A percentile compares a stretch with the other conserved stretches of the same genome.
Evolutionary conservation across 1,140 invertebrate species (phyloP).

Genomic region (Panulirus ornatus): DNA sequence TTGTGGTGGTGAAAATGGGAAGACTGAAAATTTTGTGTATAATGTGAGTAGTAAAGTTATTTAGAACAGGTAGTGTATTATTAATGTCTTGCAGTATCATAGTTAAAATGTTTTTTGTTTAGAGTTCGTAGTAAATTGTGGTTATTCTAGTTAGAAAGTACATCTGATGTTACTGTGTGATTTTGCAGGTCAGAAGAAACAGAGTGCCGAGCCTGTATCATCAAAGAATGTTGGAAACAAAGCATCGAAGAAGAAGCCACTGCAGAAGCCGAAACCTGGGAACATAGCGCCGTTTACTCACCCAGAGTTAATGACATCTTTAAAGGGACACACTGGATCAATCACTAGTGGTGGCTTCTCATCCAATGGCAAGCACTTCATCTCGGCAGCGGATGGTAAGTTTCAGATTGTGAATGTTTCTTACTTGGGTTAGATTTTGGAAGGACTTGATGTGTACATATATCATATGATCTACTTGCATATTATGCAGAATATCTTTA

Average conservation of each 20-base stretch:
- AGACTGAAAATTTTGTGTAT: too few species aligned
- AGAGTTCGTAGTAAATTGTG: too few species aligned
- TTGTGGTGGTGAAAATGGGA: too few species aligned
- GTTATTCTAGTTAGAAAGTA: too few species aligned
- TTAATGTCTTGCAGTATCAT: too few species aligned
- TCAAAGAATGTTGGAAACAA: not conserved
- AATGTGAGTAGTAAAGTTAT: too few species aligned
- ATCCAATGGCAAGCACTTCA: slow-evolving; percentile 55
- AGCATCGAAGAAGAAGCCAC: slow-evolving; percentile 21
- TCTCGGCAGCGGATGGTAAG: slow-evolving; percentile 60
- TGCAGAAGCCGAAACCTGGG: slow-evolving; percentile 1
- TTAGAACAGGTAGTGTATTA: too few species aligned
- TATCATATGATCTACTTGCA: too few species aligned
- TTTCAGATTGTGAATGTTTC: not conserved
- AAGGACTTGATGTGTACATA: too few species aligned
- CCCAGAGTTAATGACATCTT: slow-evolving; percentile 35
- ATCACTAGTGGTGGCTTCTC: slow-evolving; percentile 49
- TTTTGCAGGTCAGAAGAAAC: slow-evolving; percentile 32
- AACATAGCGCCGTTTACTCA: slow-evolving; percentile 11
- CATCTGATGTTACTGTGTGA: too few species aligned
- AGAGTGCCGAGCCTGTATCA: not conserved
- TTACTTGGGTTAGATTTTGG: not conserved
- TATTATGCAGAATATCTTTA: not conserved
- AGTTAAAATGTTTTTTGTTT: too few species aligned
- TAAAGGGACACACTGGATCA: slow-evolving; percentile 53